Conservation (phyloP, 2,888 invertebrate genomes). For the Chesias legatella region DNA sequence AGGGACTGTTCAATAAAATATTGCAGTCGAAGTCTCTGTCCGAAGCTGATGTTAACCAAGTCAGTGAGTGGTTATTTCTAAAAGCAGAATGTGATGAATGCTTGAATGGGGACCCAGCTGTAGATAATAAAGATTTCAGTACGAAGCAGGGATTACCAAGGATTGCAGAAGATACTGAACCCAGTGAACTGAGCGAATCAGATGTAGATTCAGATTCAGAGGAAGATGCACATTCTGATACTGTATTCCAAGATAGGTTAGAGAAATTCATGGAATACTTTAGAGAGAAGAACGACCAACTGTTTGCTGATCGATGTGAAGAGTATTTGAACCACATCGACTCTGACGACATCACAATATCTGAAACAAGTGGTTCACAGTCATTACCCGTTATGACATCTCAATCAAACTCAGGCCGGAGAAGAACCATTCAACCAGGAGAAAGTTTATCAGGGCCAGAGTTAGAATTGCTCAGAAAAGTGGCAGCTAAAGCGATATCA, state of each 20-base stretch:
- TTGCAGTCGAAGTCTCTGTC: constrained; percentile 85
- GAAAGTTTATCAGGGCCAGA: constrained; percentile 81
- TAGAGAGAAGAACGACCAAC: constrained; percentile 84
- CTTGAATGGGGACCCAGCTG: constrained; percentile 79
- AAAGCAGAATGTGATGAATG: constrained; percentile 95
- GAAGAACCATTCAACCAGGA: constrained; percentile 82
- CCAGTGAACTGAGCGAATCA: constrained; percentile 81
- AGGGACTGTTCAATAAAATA: constrained; percentile 89
- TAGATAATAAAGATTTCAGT: constrained; percentile 64
- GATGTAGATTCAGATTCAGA: constrained; percentile 82
- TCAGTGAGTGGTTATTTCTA: constrained; percentile 89
- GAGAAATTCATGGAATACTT: constrained; percentile 87
- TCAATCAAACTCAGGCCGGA: constrained; percentile 69
- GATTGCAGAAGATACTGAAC: constrained; percentile 78
- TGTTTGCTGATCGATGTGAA: constrained; percentile 82
- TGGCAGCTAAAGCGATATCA: constrained; percentile 79
- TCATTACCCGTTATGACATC: constrained; percentile 73
- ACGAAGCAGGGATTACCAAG: constrained; percentile 70
- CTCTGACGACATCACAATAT: constrained; percentile 75
- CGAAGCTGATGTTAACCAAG: constrained; percentile 86
- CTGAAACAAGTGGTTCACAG: constrained; percentile 74
- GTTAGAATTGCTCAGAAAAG: constrained; percentile 79
- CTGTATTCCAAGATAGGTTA: constrained; percentile 85
- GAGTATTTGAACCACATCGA: constrained; percentile 79
- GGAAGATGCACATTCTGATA: constrained; percentile 79